Evolutionary conservation across 2,797 vertebrate genomes (phyloP).

Genomic region (Pteropus rufus): DNA sequence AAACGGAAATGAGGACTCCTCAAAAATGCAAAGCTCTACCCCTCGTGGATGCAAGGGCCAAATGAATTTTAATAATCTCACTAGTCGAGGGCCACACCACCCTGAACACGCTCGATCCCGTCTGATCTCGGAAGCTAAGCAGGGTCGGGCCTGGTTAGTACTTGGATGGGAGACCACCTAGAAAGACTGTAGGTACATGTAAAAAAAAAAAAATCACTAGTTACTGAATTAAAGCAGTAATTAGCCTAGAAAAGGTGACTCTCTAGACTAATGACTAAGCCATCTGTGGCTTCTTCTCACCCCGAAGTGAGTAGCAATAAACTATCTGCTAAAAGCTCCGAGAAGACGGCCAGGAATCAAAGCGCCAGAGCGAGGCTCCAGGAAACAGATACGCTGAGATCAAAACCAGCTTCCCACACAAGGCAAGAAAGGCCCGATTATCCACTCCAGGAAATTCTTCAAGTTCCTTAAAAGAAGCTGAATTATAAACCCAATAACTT

Average conservation of each 20-base stretch:
- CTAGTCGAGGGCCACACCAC: neutral
- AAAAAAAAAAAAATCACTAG: no score
- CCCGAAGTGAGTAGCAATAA: neutral
- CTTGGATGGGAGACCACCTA: no score
- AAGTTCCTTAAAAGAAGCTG: neutral
- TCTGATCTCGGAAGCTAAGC: no score
- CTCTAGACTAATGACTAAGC: neutral
- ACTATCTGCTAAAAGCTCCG: neutral
- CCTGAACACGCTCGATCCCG: no score
- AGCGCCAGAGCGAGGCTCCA: neutral
- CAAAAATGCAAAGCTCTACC: neutral
- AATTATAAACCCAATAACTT: neutral
- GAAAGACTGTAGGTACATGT: no score
- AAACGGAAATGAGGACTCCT: neutral
- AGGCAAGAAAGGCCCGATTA: neutral
- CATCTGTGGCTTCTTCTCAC: neutral
- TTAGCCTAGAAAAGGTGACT: neutral
- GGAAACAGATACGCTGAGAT: neutral
- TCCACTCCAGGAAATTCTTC: neutral
- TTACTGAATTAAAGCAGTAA: neutral
- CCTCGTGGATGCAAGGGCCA: neutral
- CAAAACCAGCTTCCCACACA: neutral
- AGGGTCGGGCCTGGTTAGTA: no score
- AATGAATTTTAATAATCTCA: neutral
- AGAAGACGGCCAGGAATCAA: neutral